Evolutionary conservation across 1,140 invertebrate genomes (phyloP), one percentile per base, ranked within the genome.

Genomic region (Drosophila chauvacae): DNA sequence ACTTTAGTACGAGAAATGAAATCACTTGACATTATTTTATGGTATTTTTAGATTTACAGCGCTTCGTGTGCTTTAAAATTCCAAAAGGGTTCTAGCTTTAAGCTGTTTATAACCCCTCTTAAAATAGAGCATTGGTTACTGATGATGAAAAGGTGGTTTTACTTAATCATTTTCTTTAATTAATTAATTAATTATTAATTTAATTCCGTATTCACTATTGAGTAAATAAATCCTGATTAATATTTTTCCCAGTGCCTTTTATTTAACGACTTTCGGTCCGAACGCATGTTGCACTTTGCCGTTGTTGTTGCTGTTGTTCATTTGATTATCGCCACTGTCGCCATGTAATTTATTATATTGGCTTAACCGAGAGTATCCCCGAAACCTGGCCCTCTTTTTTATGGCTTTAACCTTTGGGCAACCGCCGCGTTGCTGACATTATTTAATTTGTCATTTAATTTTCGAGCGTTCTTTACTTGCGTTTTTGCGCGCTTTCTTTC

Each of bases 401-500:
- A 88, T 88, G 84, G 84, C 85, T 88, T 88, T 88, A 90, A 88
- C 84, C 84, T 88, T 78, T 90, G 72, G 84, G 39, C 76, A 81
- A 84, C 77, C 65, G 69, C 80, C 84, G 84, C 83, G 80, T 77
- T 81, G 85, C 80, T 90, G 85, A 84, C 84, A 88, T 88, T 88
- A 90, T 88, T 88, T 90, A 88, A 90, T 88, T 88, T 88, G 84
- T 88, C 85, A 90, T 88, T 88, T 88, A 88, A 90, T 77, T 88
- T 50, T 51, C 42, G 33, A 48, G 28, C 35, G 39, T 51, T 47
- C 68, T 48, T 2, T 7, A 26, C 45, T 47, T 1, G 39, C 39
- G 26, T 39, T 61, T 18, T 33, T 6, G 11, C 14, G 11, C 37
- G 26, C 44, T 64, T 82, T 37, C 53, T 56, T 50, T 37, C 20